These are phyloP conservation scores for Natator depressus DNA, from an alignment of 2,113 vertebrate species.

Conservation along the genomic window DNA sequence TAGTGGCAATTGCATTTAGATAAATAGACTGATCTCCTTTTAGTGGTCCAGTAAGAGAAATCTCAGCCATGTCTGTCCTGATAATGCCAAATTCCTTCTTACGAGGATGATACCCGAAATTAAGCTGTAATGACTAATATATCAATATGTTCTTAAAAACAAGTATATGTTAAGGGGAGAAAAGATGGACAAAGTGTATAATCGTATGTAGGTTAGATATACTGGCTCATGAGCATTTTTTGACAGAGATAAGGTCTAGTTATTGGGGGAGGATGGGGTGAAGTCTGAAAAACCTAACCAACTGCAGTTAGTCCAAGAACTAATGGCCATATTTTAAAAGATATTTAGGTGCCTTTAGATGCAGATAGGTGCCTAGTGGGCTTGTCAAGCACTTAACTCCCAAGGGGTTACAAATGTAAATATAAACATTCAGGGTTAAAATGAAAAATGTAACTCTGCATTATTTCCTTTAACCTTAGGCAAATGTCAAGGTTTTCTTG, in stretches of 20 bases:
- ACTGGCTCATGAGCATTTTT: fast-evolving
- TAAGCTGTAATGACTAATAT: not conserved
- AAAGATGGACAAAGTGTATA: not conserved
- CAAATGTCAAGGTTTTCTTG: not conserved
- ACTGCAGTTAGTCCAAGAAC: fast-evolving
- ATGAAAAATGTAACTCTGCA: not conserved
- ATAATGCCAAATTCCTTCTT: not conserved
- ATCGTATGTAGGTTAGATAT: not conserved
- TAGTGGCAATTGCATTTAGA: not conserved
- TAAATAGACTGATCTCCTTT: not conserved
- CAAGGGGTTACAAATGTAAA: not conserved
- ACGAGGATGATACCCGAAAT: not conserved
- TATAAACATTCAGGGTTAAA: conserved; percentile 24
- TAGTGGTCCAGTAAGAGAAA: not conserved
- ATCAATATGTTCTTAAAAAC: conserved; percentile 8
- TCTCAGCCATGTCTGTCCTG: not conserved
- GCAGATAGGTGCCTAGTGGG: not conserved
- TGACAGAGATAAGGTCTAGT: not conserved
- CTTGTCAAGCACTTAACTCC: not conserved
- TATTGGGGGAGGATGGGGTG: not conserved
- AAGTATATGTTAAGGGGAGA: not conserved
- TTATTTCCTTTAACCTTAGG: not conserved
- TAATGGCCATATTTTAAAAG: not conserved
- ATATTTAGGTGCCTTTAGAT: not conserved
- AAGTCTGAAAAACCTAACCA: not conserved